A percentile compares a stretch with the other conserved stretches of the same genome.
These are phyloP conservation scores for Ophiodon elongatus DNA, from an alignment of 2,113 vertebrate genomes.

Conservation along the genomic window DNA sequence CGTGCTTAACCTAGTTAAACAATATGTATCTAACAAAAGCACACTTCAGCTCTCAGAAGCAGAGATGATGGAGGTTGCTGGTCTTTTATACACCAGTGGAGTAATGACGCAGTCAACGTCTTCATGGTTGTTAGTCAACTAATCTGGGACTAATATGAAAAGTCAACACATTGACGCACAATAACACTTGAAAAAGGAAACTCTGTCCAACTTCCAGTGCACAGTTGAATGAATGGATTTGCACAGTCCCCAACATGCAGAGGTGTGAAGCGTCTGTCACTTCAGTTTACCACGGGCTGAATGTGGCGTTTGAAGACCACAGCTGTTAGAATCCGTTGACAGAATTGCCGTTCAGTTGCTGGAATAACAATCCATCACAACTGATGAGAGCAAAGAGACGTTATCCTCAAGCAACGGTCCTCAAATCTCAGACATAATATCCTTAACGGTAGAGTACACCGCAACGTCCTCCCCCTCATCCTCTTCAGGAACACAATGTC, in stretches of 20 bases:
- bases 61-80: neutral
- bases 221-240: neutral
- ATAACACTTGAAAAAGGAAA: no score
- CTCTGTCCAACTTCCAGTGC: neutral
- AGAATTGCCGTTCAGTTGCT: no score
- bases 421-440: slow-evolving; percentile 35
- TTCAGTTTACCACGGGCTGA: neutral
- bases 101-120: neutral
- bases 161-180: neutral
- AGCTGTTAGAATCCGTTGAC: neutral
- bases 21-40: neutral
- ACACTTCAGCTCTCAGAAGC: neutral
- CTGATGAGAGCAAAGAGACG: neutral
- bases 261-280: neutral
- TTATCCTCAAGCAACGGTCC: neutral
- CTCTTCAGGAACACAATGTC: neutral
- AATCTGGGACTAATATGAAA: neutral
- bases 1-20: neutral
- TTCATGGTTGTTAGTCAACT: neutral
- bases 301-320: neutral
- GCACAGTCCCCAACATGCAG: neutral
- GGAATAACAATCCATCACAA: neutral
- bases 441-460: slow-evolving; percentile 62
- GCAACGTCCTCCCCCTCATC: slow-evolving; percentile 19
- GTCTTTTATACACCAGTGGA: neutral